Evolutionary conservation across 2,113 vertebrate species (phyloP), one percentile per base, ranked within the genome.

Genomic region (Sinocyclocheilus rhinocerous): DNA sequence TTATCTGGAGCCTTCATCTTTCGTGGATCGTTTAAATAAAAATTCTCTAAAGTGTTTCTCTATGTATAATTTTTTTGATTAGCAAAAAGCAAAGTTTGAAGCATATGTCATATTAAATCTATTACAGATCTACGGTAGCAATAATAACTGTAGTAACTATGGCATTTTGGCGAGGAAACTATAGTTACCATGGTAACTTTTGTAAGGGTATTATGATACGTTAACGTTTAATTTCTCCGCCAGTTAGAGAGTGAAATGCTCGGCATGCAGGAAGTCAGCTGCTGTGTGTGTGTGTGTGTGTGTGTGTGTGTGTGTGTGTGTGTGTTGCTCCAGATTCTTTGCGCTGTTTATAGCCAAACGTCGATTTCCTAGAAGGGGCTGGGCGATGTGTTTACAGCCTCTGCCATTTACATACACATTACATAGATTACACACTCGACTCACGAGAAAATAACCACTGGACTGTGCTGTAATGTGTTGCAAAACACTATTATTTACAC

Each of bases 271-370:
- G 81, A 83, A 83, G 81, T 83, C 81, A 72, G 61, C 45, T 18
- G 48, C 6, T 29, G 36, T 36, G 36, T 36, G 36, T 36, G 36
- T 36, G 36, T 36, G 4, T 36, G 36, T 36, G 36, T 36, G 36
- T 36, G 36, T 36, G 36, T 36, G 36, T 36, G 36, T 36, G 36
- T 45, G 6, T 45, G 42, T 45, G 42, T 45, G 42, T 78, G 26
- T 33, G 39, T 79, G 79, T 16, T 76, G 57, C 55, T 83, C 33
- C 63, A 65, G 81, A 48, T 86, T 65, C 12, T 84, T 33, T 70
- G 65, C 7, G 20, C 72, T 89, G 85, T 86, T 89, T 87, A 85
- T 80, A 89, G 61, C 83, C 75, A 85, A 81, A 87, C 29, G 75
- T 65, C 76, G 16, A 69, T 73, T 89, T 87, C 78, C 78, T 72